These are phyloP conservation scores for Hermodice carunculata DNA, from an alignment of 2,888 invertebrate genomes.

Conservation along the genomic window DNA sequence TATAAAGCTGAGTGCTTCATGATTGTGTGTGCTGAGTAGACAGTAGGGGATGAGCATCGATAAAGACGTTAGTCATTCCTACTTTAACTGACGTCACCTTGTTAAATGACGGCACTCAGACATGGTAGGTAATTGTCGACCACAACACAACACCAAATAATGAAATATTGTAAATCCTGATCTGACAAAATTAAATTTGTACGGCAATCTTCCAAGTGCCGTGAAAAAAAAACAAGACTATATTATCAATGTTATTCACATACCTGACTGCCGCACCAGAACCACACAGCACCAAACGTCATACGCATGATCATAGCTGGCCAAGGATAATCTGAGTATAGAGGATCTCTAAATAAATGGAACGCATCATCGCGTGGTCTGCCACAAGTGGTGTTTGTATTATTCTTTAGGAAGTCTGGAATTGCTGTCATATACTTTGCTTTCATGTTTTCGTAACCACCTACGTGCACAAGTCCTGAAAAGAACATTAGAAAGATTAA, in stretches of 20 bases:
- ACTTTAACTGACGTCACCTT: too few species aligned
- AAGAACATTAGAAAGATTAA: neutral
- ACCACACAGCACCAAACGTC: conserved; percentile 35
- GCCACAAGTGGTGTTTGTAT: conserved; percentile 30
- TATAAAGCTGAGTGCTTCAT: too few species aligned
- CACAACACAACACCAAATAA: too few species aligned
- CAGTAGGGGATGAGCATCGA: too few species aligned
- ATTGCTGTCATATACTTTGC: conserved; percentile 37
- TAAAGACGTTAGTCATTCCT: too few species aligned
- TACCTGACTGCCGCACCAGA: conserved; percentile 43
- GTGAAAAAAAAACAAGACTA: too few species aligned
- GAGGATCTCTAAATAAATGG: conserved; percentile 30
- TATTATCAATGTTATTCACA: neutral
- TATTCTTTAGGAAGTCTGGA: conserved; percentile 19
- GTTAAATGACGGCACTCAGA: too few species aligned
- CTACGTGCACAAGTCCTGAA: conserved; percentile 34
- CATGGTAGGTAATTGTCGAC: too few species aligned
- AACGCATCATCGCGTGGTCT: conserved; percentile 30
- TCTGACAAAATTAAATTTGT: too few species aligned
- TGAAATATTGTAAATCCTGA: too few species aligned
- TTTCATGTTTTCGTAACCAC: conserved; percentile 30
- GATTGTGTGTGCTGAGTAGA: too few species aligned
- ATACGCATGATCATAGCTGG: conserved; percentile 29
- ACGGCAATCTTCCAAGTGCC: too few species aligned
- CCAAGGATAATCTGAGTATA: conserved; percentile 34